phyloP scores from a whole-genome alignment of 2,113 vertebrate species.

The Petaurus breviceps region DNA sequence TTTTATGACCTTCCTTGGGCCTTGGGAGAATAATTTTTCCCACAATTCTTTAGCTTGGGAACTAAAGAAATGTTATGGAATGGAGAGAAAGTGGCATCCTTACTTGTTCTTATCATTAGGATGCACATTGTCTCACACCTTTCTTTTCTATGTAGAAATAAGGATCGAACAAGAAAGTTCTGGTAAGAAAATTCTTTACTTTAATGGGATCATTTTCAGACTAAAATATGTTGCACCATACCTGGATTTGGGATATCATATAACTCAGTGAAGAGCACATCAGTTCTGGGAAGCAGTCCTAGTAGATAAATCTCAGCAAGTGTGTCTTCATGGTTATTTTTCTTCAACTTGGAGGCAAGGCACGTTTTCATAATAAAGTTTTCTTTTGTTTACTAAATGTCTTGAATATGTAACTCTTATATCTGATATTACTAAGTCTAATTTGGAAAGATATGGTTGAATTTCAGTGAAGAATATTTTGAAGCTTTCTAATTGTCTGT shows the following conservation, averaged over 20 bases:
- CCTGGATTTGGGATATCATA: neutral
- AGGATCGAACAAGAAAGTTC: neutral
- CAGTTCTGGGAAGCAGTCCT: neutral
- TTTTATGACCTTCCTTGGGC: conserved; percentile 54
- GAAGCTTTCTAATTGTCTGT: neutral
- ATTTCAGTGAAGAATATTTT: neutral
- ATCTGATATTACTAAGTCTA: neutral
- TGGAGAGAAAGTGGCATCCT: conserved; percentile 19
- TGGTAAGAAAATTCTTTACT: neutral
- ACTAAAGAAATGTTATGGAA: neutral
- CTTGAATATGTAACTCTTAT: neutral
- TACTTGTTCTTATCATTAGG: conserved; percentile 32
- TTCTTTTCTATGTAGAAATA: neutral
- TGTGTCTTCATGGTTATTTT: neutral
- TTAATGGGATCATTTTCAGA: conserved; percentile 8
- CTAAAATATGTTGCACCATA: conserved; percentile 3
- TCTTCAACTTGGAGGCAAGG: neutral
- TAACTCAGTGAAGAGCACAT: neutral
- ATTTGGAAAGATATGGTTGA: conserved; percentile 19
- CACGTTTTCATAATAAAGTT: neutral
- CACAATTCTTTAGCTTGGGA: neutral
- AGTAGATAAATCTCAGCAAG: neutral
- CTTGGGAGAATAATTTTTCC: conserved; percentile 57
- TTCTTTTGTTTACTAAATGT: conserved; percentile 25
- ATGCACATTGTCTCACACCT: neutral